Evolutionary conservation across 2,113 vertebrate genomes (phyloP).

Genomic region (Microtus ochrogaster): DNA sequence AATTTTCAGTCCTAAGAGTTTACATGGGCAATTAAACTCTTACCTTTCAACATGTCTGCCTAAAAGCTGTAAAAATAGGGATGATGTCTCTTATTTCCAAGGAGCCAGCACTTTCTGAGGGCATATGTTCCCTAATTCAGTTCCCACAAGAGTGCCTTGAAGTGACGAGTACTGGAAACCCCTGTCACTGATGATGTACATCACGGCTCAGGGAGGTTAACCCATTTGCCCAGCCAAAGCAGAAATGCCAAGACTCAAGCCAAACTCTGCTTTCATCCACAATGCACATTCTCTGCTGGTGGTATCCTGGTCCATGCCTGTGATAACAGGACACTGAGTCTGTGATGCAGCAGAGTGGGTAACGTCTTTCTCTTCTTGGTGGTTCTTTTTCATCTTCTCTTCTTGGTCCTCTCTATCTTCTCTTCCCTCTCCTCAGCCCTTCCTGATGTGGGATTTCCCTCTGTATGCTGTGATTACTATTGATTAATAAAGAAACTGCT

Average conservation of each 20-base stretch:
- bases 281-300: rapidly evolving
- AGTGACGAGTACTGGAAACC: background rate
- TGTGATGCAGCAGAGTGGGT: rapidly evolving
- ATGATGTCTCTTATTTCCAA: background rate
- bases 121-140: background rate
- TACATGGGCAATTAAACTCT: conserved; percentile 56
- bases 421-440: background rate
- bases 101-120: conserved; percentile 44
- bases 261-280: background rate
- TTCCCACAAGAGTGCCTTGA: background rate
- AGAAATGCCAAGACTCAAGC: background rate
- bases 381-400: background rate
- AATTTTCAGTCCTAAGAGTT: conserved; percentile 54
- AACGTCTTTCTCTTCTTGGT: background rate
- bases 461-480: too few species aligned
- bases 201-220: background rate
- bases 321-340: background rate
- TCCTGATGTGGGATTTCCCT: too few species aligned
- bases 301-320: rapidly evolving
- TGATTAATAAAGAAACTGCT: too few species aligned
- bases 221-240: background rate
- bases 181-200: background rate
- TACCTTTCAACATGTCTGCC: conserved; percentile 53
- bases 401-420: background rate
- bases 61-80: conserved; percentile 43